Evolutionary conservation across 2,113 vertebrate genomes (phyloP), one percentile per base, ranked within the genome.

Genomic region (Salvelinus fontinalis): DNA sequence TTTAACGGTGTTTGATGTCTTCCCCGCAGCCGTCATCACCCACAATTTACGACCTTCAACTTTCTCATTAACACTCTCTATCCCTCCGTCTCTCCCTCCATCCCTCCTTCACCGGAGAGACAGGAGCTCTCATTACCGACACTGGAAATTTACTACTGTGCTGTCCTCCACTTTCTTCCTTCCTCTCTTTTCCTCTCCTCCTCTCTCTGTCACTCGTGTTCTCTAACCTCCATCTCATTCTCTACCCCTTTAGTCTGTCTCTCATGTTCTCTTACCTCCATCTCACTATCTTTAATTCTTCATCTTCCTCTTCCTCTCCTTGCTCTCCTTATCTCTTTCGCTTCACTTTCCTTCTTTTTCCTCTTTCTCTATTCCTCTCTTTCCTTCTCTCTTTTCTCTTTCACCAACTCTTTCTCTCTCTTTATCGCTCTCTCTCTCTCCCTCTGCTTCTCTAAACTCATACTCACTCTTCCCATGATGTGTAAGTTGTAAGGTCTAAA

Each of bases 1-100:
- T 39, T 39, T 39, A 39, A 39, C 6, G 2, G 0, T 1, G 34
- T 88, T 92, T 92, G 82, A 84, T 92, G 89, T 87, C 89, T 82
- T 75, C 60, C 34, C 29, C 51, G 29, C 77, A 80, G 88, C 79
- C 77, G 88, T 84, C 87, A 39, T 76, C 66, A 78, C 54, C 85
- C 73, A 59, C 34, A 39, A 83, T 75, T 81, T 68, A 89, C 90
- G 81, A 93, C 90, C 87, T 94, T 94, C 80, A 90, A 51, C 71
- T 83, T 82, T 87, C 67, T 78, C 39, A 49, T 57, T 39, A 39
- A 39, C 34, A 8, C 8, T 1, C 31, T 31, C 4, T 31, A 4
- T 31, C 31, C 31, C 31, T 67, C 31, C 31, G 4, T 31, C 31
- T 31, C 31, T 31, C 34, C 34, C 34, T 39, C 34, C 7, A 67